Base-by-base conservation (phyloP, 2,888 invertebrate species). In the Tetropium fuscum region DNA sequence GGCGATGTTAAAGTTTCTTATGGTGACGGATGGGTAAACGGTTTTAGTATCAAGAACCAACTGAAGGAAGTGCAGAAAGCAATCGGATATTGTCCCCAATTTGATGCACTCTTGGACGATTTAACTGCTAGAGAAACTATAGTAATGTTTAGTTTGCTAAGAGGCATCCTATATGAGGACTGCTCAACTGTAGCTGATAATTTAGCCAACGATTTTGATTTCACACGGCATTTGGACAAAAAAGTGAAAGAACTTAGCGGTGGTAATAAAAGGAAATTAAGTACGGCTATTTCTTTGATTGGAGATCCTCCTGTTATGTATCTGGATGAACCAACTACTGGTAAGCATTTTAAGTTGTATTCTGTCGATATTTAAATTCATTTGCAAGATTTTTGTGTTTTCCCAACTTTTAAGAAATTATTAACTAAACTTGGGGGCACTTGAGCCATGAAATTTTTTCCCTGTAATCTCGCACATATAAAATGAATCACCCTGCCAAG, bases 1-100 rank as follows among this genome's bases (percentile, higher is more conserved):
- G 95, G 95, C 0, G 94, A 94, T 75, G 90, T 90, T 73, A 80
- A 81, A 2, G 86, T 92, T 7, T 87, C 90, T 0, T 84, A 84
- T 48, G 94, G 94, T 0, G 86, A 89, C 47, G 92, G 90, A 0
- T 91, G 84, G 80, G 86, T 94, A 7, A 64, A 70, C 15, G 78
- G 79, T 1, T 66, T 72, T n/a, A 79, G 79, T 55, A 70, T 82
- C 10, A 80, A 84, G 63, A 81, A 70, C 1, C 75, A 88, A 30
- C 84, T 88, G 74, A 86, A 85, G 59, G 74, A 81, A 43, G 87
- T 89, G 0, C 86, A 90, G 65, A 83, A 86, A 68, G 83, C 84
- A 67, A 78, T 79, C 7, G 82, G 86, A 2, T 87, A 87, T 70
- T 87, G 86, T 72, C 87, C 86, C 0, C 86, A 87, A 66, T 86